phyloP scores from a whole-genome alignment of 2,113 vertebrate species.

The Chloropsis hardwickii region DNA sequence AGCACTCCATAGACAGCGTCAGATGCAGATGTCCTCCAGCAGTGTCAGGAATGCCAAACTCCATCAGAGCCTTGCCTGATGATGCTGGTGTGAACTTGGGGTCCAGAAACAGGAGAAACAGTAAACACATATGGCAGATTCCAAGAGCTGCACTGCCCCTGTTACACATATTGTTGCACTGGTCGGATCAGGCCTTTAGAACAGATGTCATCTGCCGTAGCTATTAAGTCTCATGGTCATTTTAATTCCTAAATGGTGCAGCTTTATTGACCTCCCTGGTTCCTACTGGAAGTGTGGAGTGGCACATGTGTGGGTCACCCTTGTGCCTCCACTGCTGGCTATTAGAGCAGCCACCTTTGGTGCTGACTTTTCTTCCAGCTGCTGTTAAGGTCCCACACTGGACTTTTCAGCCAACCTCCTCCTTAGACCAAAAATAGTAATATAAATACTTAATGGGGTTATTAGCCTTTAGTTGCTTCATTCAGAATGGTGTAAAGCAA shows the following conservation, averaged over 20 bases:
- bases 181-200: not conserved
- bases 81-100: not conserved
- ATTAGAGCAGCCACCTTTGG: not conserved
- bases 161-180: accelerated
- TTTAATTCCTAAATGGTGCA: not conserved
- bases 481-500: not conserved
- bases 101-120: not conserved
- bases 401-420: not conserved
- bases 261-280: not conserved
- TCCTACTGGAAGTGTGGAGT: not conserved
- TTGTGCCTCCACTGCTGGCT: not conserved
- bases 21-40: not conserved
- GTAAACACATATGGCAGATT: not conserved
- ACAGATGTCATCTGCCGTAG: not conserved
- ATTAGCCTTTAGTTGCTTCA: not conserved
- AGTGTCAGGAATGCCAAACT: not conserved
- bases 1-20: not conserved
- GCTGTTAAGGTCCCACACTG: not conserved
- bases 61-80: not conserved
- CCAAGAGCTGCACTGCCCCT: not conserved
- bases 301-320: not conserved
- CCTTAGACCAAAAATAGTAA: not conserved
- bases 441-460: not conserved
- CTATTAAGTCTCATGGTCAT: not conserved
- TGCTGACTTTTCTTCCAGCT: not conserved